These are phyloP conservation scores for Ceramica pisi DNA, from an alignment of 2,888 invertebrate genomes.

Conservation along the genomic window DNA sequence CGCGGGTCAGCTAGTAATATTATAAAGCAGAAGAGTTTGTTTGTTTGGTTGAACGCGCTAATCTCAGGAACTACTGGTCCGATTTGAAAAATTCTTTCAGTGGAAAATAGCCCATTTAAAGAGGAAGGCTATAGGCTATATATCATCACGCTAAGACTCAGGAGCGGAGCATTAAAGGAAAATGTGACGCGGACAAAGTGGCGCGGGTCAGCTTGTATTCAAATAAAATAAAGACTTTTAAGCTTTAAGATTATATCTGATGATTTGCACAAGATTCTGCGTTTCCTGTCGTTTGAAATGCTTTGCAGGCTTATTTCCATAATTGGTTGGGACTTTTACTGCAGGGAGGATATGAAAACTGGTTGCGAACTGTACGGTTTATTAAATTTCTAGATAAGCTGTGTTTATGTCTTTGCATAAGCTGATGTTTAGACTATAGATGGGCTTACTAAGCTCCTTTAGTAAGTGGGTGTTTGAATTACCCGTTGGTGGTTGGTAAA, in stretches of 20 bases:
- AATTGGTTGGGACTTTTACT: slow-evolving; percentile 45
- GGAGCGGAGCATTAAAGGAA: no score
- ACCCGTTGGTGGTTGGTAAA: neutral
- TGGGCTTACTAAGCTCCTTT: neutral
- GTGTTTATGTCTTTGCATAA: slow-evolving; percentile 4
- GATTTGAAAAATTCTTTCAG: no score
- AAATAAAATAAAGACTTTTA: slow-evolving; percentile 25
- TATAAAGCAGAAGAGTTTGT: no score
- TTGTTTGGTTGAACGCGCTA: no score
- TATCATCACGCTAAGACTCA: no score
- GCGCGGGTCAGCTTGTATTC: no score
- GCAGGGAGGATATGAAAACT: slow-evolving; percentile 40
- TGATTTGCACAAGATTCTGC: slow-evolving; percentile 21
- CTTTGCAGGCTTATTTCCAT: slow-evolving; percentile 36
- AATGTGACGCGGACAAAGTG: no score
- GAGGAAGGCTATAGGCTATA: no score
- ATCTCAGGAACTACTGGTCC: no score
- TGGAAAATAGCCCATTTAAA: no score
- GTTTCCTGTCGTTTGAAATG: slow-evolving; percentile 39
- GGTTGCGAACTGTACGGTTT: slow-evolving; percentile 19
- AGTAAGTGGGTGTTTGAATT: neutral
- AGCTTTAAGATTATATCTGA: slow-evolving; percentile 20
- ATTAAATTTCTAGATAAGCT: slow-evolving; percentile 34
- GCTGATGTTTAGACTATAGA: slow-evolving; percentile 5
- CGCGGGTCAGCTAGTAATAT: no score